A percentile compares a stretch with the other conserved stretches of the same genome.
phyloP scores from a whole-genome alignment of 2,113 vertebrate species.

The Panurus biarmicus region DNA sequence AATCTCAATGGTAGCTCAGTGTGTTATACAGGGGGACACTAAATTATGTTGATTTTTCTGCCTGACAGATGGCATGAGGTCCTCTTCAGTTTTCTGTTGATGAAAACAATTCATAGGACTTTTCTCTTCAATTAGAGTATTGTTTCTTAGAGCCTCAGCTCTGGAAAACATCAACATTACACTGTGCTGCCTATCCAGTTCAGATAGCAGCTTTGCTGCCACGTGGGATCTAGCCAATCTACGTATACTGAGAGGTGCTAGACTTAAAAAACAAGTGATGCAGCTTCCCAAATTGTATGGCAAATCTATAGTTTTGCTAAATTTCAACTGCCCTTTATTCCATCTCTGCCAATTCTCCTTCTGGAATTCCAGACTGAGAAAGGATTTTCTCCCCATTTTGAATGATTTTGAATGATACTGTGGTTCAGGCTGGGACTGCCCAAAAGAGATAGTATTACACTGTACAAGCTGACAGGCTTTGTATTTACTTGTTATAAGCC shows the following conservation, averaged over 20 bases:
- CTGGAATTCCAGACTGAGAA: neutral
- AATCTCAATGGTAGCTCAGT: neutral
- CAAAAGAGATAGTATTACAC: neutral
- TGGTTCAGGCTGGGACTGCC: neutral
- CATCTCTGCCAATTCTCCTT: rapidly evolving
- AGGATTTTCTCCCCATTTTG: neutral
- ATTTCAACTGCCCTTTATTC: neutral
- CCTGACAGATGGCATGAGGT: neutral
- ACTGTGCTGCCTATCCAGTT: neutral
- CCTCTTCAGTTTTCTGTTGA: neutral
- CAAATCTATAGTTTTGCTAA: neutral
- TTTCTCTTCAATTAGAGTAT: neutral
- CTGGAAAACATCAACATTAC: neutral
- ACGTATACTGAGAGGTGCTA: neutral
- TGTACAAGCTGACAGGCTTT: neutral
- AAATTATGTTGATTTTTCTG: neutral
- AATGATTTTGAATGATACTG: neutral
- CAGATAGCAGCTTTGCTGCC: neutral
- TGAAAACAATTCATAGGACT: neutral
- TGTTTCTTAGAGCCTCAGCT: neutral
- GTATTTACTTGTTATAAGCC: neutral
- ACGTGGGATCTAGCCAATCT: neutral
- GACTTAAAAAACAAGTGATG: neutral
- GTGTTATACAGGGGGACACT: neutral
- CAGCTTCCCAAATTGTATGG: neutral